A percentile compares a stretch with the other conserved stretches of the same genome.
Conservation (phyloP, 2,113 vertebrate species). For the Catagonus wagneri region DNA sequence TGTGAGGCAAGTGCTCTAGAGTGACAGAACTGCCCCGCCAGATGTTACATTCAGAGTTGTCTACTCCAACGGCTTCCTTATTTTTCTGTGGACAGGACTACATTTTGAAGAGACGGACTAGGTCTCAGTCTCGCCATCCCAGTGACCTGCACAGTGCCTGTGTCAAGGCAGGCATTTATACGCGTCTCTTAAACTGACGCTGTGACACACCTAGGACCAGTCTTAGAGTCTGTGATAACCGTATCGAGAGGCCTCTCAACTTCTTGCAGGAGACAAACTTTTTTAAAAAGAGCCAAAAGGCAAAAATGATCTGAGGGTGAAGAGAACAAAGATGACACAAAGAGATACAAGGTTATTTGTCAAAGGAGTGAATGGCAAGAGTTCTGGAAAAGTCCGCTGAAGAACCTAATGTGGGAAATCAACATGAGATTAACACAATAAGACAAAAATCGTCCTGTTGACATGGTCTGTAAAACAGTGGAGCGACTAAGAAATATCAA, state of each 20-base stretch:
- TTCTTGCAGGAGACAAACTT: neutral
- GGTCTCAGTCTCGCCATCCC: neutral
- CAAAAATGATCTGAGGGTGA: neutral
- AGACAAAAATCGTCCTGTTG: neutral
- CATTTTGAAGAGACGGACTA: neutral
- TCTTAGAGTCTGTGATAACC: neutral
- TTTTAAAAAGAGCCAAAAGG: neutral
- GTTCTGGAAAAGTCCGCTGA: neutral
- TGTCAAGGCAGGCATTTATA: neutral
- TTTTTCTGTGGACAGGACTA: neutral
- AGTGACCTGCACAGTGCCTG: accelerated
- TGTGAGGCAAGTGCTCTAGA: neutral
- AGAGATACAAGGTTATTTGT: neutral
- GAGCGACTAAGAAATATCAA: neutral
- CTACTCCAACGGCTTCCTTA: neutral
- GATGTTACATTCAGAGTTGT: accelerated
- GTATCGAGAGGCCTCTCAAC: neutral
- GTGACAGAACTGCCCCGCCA: neutral
- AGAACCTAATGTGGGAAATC: neutral
- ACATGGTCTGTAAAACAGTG: neutral
- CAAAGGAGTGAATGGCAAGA: neutral
- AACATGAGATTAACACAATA: neutral
- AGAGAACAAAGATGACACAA: neutral
- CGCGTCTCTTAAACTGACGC: neutral
- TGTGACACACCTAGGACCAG: neutral